Evolutionary conservation across 2,113 vertebrate genomes (phyloP).

Genomic region (Chaetodon trifascialis): DNA sequence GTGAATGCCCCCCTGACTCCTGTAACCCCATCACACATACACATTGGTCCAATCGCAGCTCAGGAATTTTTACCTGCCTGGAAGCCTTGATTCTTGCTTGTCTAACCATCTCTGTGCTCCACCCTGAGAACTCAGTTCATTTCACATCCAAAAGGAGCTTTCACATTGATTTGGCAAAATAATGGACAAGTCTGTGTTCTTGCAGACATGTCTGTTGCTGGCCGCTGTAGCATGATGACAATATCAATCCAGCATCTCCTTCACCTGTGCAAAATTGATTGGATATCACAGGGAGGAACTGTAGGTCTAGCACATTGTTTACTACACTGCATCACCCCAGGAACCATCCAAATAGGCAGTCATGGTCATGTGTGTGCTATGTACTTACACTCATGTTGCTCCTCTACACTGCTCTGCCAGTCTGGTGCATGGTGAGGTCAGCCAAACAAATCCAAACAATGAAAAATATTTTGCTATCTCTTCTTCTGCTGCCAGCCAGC

Average conservation of each 20-base stretch:
- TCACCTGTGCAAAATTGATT: neutral
- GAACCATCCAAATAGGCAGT: neutral
- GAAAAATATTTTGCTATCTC: neutral
- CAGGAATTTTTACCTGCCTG: slow-evolving; percentile 53
- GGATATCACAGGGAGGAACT: neutral
- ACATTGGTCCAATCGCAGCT: neutral
- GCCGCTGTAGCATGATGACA: neutral
- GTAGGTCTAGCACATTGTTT: neutral
- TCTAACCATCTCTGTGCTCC: slow-evolving; percentile 24
- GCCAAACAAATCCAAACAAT: slow-evolving; percentile 29
- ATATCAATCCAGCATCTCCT: neutral
- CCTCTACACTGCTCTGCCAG: neutral
- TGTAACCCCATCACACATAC: neutral
- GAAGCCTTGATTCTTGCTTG: slow-evolving; percentile 26
- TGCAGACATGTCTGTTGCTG: neutral
- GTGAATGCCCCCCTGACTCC: slow-evolving; percentile 19
- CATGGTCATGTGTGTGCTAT: neutral
- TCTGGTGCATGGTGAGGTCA: slow-evolving; percentile 1
- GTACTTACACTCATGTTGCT: neutral
- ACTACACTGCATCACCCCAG: neutral
- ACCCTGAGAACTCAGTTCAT: slow-evolving; percentile 6
- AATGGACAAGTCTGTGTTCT: neutral
- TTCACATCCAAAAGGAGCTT: slow-evolving; percentile 18
- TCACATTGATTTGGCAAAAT: slow-evolving; percentile 34
- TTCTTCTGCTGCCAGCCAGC: slow-evolving; percentile 2